Evolutionary conservation across 1,140 invertebrate genomes (phyloP).

Genomic region (Hylyphantes graminicola): DNA sequence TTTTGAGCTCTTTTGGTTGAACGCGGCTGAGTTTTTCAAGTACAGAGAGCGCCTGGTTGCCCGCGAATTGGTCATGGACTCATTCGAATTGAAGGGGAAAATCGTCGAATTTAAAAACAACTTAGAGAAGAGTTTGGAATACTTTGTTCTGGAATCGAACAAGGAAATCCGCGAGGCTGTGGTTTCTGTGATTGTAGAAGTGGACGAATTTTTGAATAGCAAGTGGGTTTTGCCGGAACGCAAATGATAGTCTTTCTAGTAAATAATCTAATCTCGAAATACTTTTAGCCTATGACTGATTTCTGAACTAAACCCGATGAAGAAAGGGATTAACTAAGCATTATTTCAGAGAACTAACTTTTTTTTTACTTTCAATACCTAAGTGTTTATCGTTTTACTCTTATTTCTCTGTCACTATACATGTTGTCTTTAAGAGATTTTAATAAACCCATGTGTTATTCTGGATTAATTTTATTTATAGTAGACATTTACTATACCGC

Average conservation of each 20-base stretch:
- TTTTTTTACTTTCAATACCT: no score
- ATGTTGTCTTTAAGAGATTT: no score
- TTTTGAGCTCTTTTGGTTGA: slow-evolving; percentile 31
- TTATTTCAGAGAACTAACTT: no score
- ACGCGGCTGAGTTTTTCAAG: slow-evolving; percentile 26
- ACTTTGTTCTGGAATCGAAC: slow-evolving; percentile 1
- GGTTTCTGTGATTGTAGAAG: background rate
- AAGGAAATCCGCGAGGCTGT: background rate
- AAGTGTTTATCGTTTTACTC: no score
- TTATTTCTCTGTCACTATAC: no score
- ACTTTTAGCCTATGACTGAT: no score
- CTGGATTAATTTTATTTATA: no score
- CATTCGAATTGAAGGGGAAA: background rate
- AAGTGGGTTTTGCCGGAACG: background rate
- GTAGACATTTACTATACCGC: no score
- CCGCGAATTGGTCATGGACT: slow-evolving; percentile 9
- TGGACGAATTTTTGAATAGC: slow-evolving; percentile 18
- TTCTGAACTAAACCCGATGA: no score
- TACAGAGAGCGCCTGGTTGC: slow-evolving; percentile 11
- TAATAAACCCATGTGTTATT: no score
- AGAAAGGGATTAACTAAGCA: no score
- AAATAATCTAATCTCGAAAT: no score
- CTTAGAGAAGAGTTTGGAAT: background rate
- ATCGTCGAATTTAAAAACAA: slow-evolving; percentile 25
- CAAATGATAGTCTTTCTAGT: background rate